Base-by-base conservation (phyloP, 2,797 vertebrate genomes). In the Rhynchotus rufescens region DNA sequence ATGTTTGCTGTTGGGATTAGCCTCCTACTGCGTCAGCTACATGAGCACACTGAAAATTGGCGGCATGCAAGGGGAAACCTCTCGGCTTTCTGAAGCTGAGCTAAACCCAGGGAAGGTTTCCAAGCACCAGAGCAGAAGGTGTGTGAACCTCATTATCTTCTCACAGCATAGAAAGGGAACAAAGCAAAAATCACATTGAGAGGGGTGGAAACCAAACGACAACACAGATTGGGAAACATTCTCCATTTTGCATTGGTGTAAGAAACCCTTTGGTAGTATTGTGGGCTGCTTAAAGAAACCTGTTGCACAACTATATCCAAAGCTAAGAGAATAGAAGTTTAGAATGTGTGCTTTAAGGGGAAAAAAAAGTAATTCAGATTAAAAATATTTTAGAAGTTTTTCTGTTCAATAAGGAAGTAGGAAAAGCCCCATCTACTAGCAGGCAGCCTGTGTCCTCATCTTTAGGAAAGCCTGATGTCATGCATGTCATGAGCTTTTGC, bases 1-100 rank as follows among this genome's bases (percentile, higher is more conserved):
- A 88, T 97, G 97, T 98, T 97, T 98, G 97, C 96, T 90, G 88
- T 98, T 95, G 92, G 95, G 97, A 97, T 97, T 98, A 98, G 71
- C 89, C 93, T 82, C 97, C 97, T 89, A 93, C 96, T 5, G 95
- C 1, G 85, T 51, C 92, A 88, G 90, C 89, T 94, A 77, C 80
- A 84, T 15, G 94, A 97, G 81, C 17, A 22, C 93, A 85, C 89
- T 88, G 92, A 96, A 93, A 86, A 95, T 86, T 87, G 85, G 92
- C 81, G 65, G 52, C 65, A 20, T 76, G 76, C 67, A 92, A 72
- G 72, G 92, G 89, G 85, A 92, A 96, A 88, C 88, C 92, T 86
- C 94, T 96, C 84, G 79, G 95, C 64, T 88, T 38, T 0, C 88
- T 95, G 90, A 88, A 94, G 85, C 85, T 96, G 94, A 97, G 90